Base-by-base conservation (phyloP, 30 jellyfish, hydroid and myxozoan species). In the Hydractinia echinata region DNA sequence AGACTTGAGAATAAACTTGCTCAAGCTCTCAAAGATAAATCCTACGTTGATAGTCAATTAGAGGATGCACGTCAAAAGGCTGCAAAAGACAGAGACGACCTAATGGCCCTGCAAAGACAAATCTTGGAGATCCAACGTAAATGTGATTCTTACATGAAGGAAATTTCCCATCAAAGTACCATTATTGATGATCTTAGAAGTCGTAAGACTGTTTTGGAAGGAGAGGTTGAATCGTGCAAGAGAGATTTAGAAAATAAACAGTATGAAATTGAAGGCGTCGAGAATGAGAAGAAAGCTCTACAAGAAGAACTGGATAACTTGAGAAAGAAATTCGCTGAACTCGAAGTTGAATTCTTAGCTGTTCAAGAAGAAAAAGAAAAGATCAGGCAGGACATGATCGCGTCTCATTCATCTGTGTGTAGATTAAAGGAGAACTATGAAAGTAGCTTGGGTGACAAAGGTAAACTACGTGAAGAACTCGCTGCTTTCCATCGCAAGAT, bases 341-440 rank as follows among this genome's bases (percentile, higher is more conserved):
- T 92, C 89, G 98, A 92, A 82, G 87, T 88, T 21, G 72, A 73
- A 73, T 92, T 69, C 89, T 66, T 92, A 39, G 66, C 87, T 0
- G 95, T 87, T 5, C 98, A 92, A 66, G 98, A 92, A 92, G 98
- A 92, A 84, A 92, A 87, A 77, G 98, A 92, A 58, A 89, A 87
- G 62, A 52, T 92, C 54, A 79, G 98, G 58, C 98, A 92, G 62
- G 97, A 92, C 71, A 92, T 92, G 98, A 89, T 88, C 83, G 88
- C 88, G 55, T 79, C 98, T 4, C 98, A 92, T 61, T 87, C 95
- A 21, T 92, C 98, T 4, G 98, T 92, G 1, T 92, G 98, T 82
- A 95, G 96, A 14, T 77, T 92, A 82, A 92, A 92, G 79, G 98
- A 92, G 77, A 87, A 87, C 85, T 92, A 92, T 81, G 98, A 92